A percentile compares a stretch with the other conserved stretches of the same genome.
These are phyloP conservation scores for Phalacrocorax aristotelis DNA, from an alignment of 2,113 vertebrate species.

Conservation along the genomic window DNA sequence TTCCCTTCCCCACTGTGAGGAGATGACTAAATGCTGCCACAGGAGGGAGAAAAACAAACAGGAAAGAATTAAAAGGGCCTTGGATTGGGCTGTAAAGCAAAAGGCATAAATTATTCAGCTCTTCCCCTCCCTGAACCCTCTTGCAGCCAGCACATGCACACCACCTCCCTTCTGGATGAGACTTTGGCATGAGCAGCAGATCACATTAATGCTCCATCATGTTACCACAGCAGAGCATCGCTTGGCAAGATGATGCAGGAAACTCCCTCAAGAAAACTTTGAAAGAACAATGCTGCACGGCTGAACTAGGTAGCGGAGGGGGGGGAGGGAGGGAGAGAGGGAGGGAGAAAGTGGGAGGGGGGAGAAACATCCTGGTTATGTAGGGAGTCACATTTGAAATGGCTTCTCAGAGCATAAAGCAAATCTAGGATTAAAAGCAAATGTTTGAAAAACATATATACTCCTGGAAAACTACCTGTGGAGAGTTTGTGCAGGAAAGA, in stretches of 20 bases:
- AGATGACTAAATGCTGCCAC: constrained; percentile 64
- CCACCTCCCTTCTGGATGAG: constrained; percentile 35
- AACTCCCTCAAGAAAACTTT: constrained; percentile 34
- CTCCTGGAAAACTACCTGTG: neutral
- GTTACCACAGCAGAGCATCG: neutral
- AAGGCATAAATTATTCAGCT: constrained; percentile 54
- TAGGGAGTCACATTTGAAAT: neutral
- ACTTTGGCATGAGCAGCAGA: neutral
- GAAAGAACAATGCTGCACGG: neutral
- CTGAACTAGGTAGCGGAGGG: neutral
- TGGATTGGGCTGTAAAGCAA: neutral
- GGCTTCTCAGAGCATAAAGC: neutral
- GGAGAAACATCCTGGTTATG: neutral
- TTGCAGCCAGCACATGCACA: constrained; percentile 41
- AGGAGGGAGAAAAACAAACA: constrained; percentile 66
- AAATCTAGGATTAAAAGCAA: neutral
- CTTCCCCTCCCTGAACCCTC: constrained; percentile 37
- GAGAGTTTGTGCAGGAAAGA: neutral
- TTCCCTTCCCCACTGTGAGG: neutral
- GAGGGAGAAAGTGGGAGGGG: neutral
- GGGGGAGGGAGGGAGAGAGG: neutral
- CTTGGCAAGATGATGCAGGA: neutral
- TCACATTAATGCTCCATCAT: neutral
- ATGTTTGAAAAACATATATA: neutral
- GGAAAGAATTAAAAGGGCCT: constrained; percentile 50